phyloP scores from a whole-genome alignment of 2,113 vertebrate genomes.

The Mohoua ochrocephala region DNA sequence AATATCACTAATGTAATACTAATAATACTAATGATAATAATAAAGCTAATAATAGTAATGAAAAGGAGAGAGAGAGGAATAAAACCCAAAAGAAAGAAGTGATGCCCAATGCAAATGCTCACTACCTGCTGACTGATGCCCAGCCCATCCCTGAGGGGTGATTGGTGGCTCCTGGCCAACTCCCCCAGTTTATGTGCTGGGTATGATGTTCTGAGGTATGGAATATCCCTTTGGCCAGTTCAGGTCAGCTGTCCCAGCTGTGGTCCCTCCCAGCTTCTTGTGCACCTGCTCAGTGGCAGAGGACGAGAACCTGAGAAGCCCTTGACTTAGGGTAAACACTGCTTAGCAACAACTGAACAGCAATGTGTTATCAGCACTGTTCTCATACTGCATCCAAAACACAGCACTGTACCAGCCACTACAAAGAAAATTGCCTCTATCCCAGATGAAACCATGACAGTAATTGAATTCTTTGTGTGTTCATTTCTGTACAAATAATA shows the following conservation, averaged over 20 bases:
- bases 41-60: neutral
- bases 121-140: fast-evolving
- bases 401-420: neutral
- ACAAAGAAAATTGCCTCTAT: neutral
- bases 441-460: neutral
- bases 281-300: neutral
- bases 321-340: neutral
- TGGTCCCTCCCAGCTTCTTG: neutral
- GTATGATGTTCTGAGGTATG: no score
- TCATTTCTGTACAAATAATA: neutral
- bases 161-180: neutral
- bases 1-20: neutral
- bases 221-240: neutral
- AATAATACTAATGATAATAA: neutral
- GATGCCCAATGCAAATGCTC: neutral
- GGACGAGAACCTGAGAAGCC: neutral
- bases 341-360: neutral
- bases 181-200: neutral
- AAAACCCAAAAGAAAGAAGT: neutral
- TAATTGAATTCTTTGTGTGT: neutral
- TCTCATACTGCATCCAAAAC: neutral
- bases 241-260: neutral
- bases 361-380: neutral
- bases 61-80: neutral
- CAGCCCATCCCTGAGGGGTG: fast-evolving